Evolutionary conservation across 1,140 invertebrate species (phyloP).

Genomic region (Dolichoris vasculosae): DNA sequence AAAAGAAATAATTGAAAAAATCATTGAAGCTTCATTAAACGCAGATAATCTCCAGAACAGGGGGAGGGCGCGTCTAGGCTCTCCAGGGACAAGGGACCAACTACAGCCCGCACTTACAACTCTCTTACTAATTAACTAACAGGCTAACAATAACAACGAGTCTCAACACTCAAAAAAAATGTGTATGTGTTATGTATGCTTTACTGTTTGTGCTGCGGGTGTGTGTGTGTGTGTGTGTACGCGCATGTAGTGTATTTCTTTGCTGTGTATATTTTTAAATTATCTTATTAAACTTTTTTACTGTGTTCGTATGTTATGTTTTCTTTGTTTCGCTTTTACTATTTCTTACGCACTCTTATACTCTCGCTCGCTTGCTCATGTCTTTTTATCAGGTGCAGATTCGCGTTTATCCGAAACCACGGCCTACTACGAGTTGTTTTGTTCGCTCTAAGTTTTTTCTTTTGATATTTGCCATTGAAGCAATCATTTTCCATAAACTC

Average conservation of each 20-base stretch:
- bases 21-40: conserved; percentile 53
- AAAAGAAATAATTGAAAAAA: conserved; percentile 50
- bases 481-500: not conserved
- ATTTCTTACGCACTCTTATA: conserved; percentile 49
- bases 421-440: conserved; percentile 29
- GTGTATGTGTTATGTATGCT: conserved; percentile 23
- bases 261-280: conserved; percentile 17
- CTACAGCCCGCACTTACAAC: conserved; percentile 75
- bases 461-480: not conserved
- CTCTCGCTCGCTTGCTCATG: conserved; percentile 45
- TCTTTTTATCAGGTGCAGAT: conserved; percentile 40
- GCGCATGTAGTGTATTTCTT: conserved; percentile 32
- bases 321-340: conserved; percentile 46
- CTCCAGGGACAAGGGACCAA: conserved; percentile 75
- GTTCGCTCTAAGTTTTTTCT: conserved; percentile 27
- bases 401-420: conserved; percentile 42
- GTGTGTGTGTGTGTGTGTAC: conserved; percentile 23
- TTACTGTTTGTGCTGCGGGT: conserved; percentile 47
- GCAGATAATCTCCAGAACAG: conserved; percentile 73
- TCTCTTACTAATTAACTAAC: conserved; percentile 77
- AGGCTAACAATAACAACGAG: conserved; percentile 76
- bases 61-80: conserved; percentile 74
- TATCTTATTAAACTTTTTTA: conserved; percentile 50
- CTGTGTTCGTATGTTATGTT: conserved; percentile 28
- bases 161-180: conserved; percentile 72